Conservation (phyloP, 2,113 vertebrate genomes). For the Rhagologus leucostigma region DNA sequence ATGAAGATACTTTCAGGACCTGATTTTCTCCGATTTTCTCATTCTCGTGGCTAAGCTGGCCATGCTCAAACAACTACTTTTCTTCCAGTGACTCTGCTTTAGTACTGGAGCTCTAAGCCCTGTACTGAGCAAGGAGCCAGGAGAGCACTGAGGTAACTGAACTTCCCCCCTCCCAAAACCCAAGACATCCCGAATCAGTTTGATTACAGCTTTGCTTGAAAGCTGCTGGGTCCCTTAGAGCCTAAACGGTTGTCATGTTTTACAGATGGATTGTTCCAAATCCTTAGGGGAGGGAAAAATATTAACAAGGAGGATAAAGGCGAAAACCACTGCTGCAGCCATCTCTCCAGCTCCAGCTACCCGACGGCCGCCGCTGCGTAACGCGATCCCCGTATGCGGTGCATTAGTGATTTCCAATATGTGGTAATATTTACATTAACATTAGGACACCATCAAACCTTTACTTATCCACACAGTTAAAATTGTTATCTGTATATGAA, state of each 20-base stretch:
- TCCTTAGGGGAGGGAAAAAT: not conserved
- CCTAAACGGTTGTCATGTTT: not conserved
- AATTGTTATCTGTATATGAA: slow-evolving; percentile 78
- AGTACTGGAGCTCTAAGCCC: not conserved
- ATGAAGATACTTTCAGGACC: not conserved
- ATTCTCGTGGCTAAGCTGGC: not conserved
- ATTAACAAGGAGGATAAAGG: not conserved
- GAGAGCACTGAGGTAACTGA: not conserved
- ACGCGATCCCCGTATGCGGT: not conserved
- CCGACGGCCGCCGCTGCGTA: not conserved
- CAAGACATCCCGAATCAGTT: not conserved
- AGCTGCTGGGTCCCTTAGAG: not conserved
- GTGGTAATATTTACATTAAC: slow-evolving; percentile 67
- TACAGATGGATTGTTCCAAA: not conserved
- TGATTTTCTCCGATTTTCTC: not conserved
- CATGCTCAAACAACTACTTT: not conserved
- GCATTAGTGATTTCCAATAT: slow-evolving; percentile 41
- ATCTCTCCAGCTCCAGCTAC: not conserved
- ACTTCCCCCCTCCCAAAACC: not conserved
- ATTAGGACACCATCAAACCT: slow-evolving; percentile 53
- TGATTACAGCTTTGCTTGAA: slow-evolving; percentile 5
- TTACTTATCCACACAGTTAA: slow-evolving; percentile 77
- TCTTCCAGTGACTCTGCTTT: not conserved
- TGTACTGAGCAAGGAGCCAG: not conserved
- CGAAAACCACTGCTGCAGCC: not conserved